Conservation (phyloP, 2,113 vertebrate species). For the Crotalus helleri region DNA sequence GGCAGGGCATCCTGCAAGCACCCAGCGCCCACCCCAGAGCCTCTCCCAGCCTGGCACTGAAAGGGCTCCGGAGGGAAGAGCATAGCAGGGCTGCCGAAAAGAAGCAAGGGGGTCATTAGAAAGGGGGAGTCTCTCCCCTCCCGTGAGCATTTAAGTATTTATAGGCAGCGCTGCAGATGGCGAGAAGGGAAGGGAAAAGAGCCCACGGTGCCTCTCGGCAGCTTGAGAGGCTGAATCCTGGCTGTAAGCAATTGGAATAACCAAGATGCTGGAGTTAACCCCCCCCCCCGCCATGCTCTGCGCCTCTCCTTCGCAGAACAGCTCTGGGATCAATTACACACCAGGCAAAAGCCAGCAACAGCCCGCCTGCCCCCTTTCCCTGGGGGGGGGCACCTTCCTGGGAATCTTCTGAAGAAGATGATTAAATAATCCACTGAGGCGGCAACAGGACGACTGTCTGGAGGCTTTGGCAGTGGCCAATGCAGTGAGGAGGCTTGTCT, state of each 20-base stretch:
- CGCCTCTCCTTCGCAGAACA: conserved; percentile 18
- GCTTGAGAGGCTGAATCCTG: not conserved
- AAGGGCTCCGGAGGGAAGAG: not conserved
- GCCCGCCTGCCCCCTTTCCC: not conserved
- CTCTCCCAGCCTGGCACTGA: not conserved
- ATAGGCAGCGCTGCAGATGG: conserved; percentile 56
- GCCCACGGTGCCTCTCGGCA: not conserved
- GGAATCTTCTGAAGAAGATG: not conserved
- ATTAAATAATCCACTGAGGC: conserved; percentile 5
- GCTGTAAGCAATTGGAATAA: conserved; percentile 5
- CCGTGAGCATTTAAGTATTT: conserved; percentile 57
- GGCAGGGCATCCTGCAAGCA: not conserved
- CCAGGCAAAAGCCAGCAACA: not conserved
- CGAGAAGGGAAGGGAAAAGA: conserved; percentile 37
- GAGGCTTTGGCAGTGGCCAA: not conserved
- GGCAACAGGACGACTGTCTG: not conserved
- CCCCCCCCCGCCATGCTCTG: not conserved
- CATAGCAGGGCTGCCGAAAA: not conserved
- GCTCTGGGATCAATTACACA: conserved; percentile 28
- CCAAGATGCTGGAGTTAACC: not conserved
- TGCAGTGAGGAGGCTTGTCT: not conserved
- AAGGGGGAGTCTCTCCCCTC: conserved; percentile 16
- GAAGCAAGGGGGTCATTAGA: conserved; percentile 44
- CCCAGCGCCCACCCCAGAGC: too few relatives aligned
- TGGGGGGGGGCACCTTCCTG: not conserved